Base-by-base conservation (phyloP, 30 jellyfish, hydroid and myxozoan species). In the Aurelia coerulea region DNA sequence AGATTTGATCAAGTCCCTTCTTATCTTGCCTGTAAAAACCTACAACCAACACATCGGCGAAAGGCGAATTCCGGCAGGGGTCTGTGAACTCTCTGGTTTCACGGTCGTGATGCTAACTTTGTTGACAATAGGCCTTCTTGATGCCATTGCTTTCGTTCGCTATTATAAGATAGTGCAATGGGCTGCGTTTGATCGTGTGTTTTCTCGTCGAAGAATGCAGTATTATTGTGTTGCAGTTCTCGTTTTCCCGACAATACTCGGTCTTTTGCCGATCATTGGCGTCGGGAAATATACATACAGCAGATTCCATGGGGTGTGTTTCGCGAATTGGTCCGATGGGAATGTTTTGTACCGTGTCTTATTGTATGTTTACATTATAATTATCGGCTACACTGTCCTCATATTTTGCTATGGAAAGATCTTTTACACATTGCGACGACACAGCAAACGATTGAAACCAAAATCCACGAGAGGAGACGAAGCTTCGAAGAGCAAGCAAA, bases 261-360 rank as follows among this genome's bases (percentile, higher is more conserved):
- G 94, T 17, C 33, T 77, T 10, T 51, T 76, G 23, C 92, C 96
- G 31, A 42, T 76, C 29, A 32, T 84, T 46, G 94, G 93, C 46
- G 77, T 83, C 41, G 97, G 97, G 17, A 60, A 53, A n/a, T 90
- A 90, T 53, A 15, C 58, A 2, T 90, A 59, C 84, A 90, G 97
- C 53, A 58, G 14, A 35, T 67, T 50, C 39, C 97, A 90, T 50
- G 97, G 97, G 17, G 79, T 90, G 17, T 90, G 97, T 65, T 90
- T 90, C 65, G 85, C 97, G 14, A 85, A 82, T 59, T 90, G 97
- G 97, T 51, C 88, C 3, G 65, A 68, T 53, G 65, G n/a, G 19
- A 84, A 90, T 32, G 29, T 59, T 6, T 35, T 73, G 59, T 90
- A 74, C 79, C 90, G 97, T 7, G 75, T 52, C 29, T 18, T 90